Base-by-base conservation (phyloP, 2,113 vertebrate species). In the Scytalopus superciliaris region DNA sequence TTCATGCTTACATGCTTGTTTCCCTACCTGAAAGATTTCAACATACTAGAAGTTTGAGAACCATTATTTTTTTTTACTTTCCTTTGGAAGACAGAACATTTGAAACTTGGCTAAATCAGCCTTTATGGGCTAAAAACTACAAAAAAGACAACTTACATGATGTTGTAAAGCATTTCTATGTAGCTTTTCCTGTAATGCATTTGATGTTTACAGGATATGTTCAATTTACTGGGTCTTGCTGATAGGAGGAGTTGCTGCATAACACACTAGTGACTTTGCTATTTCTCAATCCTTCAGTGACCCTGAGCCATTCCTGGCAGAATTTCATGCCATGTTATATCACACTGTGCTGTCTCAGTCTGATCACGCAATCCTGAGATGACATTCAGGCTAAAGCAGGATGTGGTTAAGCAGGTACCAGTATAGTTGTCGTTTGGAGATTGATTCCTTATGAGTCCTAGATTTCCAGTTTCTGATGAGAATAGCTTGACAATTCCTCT, bases 251-350 rank as follows among this genome's bases (percentile, higher is more conserved):
- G 89, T 62, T 83, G 55, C 93, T 81, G 55, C 94, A 91, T 89
- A 97, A 67, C 80, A 90, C 80, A 25, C 27, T n/a, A 44, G 80
- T 92, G 86, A 90, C 77, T 92, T 80, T 28, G 56, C 44, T 72
- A 1, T 96, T 96, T 96, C 94, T 87, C 69, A 96, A 84, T 42
- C 55, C 31, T 52, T 55, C 52, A 25, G 60, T 40, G 57, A 92
- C 87, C 81, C 87, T 13, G 18, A 94, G 52, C 87, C 35, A 77
- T 91, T 93, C 93, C 93, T 84, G 94, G 74, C 77, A 93, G 93
- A 96, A 91, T 89, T 90, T 92, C 84, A 56, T 72, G 70, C 39
- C 76, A 6, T 21, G 39, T 84, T 87, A 40, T 81, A 87, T 75
- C 68, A 92, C 52, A 28, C 30, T 27, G 37, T 1, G 3, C 53